Percentiles rank a stretch among this genome's conserved stretches.
Conservation (phyloP, 2,113 vertebrate species). For the Daubentonia madagascariensis region DNA sequence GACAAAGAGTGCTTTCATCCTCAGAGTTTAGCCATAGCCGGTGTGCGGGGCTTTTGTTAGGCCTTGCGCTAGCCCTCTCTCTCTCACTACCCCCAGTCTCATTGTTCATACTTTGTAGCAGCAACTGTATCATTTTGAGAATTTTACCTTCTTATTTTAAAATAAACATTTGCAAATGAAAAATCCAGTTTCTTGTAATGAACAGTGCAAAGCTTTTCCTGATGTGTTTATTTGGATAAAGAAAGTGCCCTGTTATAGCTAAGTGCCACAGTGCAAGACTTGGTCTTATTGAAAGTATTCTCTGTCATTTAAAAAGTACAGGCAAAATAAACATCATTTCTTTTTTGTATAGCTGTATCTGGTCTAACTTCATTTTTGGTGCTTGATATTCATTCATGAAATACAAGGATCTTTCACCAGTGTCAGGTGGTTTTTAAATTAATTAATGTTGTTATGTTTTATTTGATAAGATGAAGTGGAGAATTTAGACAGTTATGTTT, state of each 20-base stretch:
- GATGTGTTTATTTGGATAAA: neutral
- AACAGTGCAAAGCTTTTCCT: conserved; percentile 44
- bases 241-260: neutral
- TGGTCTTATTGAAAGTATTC: neutral
- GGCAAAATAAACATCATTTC: neutral
- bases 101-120: conserved; percentile 71
- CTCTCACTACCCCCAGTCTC: conserved; percentile 51
- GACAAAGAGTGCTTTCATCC: conserved; percentile 84
- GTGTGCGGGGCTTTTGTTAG: conserved; percentile 79
- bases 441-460: neutral
- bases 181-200: neutral
- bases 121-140: conserved; percentile 58
- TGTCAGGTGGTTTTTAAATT: neutral
- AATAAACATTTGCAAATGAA: conserved; percentile 54
- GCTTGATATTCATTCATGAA: conserved; percentile 19
- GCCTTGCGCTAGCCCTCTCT: conserved; percentile 64
- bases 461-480: neutral
- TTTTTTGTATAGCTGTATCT: neutral
- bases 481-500: neutral
- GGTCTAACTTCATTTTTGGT: neutral
- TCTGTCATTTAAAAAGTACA: neutral
- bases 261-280: neutral
- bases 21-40: conserved; percentile 54
- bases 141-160: conserved; percentile 68
- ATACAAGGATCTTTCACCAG: neutral